Evolutionary conservation across 2,797 vertebrate genomes (phyloP).

Genomic region (Brachyrhaphis roseni): DNA sequence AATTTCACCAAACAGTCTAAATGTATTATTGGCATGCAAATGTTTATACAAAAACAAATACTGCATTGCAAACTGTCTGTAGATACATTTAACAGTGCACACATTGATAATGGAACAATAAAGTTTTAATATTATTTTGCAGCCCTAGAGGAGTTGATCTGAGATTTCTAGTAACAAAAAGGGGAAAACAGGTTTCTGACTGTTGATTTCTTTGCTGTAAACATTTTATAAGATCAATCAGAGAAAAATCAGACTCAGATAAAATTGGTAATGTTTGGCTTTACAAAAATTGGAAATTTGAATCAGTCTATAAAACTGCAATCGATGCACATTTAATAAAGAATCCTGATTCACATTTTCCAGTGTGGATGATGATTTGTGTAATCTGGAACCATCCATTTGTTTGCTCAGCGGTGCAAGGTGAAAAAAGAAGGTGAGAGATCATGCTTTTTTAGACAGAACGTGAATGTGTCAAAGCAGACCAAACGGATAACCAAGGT

Average conservation of each 20-base stretch:
- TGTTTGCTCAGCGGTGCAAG: slow-evolving; percentile 15
- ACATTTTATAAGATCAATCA: neutral
- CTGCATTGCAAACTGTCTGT: neutral
- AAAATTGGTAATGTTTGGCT: neutral
- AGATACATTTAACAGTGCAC: neutral
- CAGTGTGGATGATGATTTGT: slow-evolving; percentile 41
- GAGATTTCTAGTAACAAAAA: neutral
- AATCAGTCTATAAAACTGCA: neutral
- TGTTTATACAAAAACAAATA: neutral
- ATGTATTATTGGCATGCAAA: neutral
- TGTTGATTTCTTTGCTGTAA: neutral
- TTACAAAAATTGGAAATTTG: neutral
- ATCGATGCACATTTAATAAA: neutral
- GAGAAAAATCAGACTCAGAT: neutral
- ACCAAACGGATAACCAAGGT: slow-evolving; percentile 35
- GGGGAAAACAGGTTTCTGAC: neutral
- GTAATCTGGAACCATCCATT: slow-evolving; percentile 6
- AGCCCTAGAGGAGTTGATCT: neutral
- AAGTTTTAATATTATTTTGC: neutral
- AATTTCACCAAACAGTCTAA: neutral
- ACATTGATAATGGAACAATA: neutral
- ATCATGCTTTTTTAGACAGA: slow-evolving; percentile 58
- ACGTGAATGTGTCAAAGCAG: slow-evolving; percentile 36
- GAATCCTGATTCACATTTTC: slow-evolving; percentile 55
- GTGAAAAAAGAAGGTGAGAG: slow-evolving; percentile 37